A percentile compares a stretch with the other conserved stretches of the same genome.
These are phyloP conservation scores for Drosophila formosana DNA, from an alignment of 2,888 invertebrate genomes.

Conservation along the genomic window DNA sequence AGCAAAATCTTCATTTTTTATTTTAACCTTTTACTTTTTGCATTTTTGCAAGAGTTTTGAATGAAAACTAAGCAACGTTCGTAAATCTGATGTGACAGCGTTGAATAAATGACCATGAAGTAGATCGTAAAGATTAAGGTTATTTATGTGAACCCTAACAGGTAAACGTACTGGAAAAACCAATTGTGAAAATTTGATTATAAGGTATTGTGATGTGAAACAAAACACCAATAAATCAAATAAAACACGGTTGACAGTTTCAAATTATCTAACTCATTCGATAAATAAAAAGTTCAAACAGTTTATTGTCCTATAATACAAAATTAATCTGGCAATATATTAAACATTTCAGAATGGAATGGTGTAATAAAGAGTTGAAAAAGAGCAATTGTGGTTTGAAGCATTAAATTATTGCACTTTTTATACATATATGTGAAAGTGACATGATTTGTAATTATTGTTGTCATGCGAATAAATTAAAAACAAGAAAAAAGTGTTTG, in stretches of 20 bases:
- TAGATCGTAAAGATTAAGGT: neutral
- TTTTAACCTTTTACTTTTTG: neutral
- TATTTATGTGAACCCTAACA: neutral
- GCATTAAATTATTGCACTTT: neutral
- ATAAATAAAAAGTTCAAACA: neutral
- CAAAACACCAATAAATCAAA: neutral
- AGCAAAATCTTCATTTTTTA: neutral
- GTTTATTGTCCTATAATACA: neutral
- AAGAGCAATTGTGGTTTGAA: conserved; percentile 1
- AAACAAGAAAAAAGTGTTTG: neutral
- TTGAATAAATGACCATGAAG: neutral
- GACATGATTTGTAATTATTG: conserved; percentile 21
- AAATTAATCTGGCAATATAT: neutral
- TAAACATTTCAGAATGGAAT: neutral
- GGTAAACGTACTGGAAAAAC: neutral
- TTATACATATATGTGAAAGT: conserved; percentile 16
- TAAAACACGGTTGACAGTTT: neutral
- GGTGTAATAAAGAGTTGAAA: neutral
- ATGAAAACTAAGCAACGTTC: neutral
- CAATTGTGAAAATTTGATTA: too few relatives aligned
- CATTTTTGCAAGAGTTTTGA: neutral
- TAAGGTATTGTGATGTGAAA: neutral
- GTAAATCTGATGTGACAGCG: neutral
- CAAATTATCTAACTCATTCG: neutral
- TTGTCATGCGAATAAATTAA: conserved; percentile 15